Base-by-base conservation (phyloP, 2,888 invertebrate genomes). In the Caenorhabditis wallacei region DNA sequence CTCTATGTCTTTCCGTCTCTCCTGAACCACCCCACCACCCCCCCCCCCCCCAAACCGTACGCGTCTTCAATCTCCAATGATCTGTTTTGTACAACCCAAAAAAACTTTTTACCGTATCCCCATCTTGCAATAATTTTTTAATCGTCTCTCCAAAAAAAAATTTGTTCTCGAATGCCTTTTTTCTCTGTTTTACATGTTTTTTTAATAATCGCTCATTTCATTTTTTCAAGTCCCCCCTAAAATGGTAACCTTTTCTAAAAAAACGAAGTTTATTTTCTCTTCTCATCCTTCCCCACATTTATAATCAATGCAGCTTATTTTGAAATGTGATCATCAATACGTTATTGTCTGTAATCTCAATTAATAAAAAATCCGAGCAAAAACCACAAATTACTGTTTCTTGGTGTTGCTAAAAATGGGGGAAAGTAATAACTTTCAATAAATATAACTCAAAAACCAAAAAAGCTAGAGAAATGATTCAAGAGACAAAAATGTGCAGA, bases 1-100 rank as follows among this genome's bases (percentile, higher is more conserved):
- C 54, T 56, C 35, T 59, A 16, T 11, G 59, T 59, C 59, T 59
- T 59, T 59, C 59, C 59, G 59, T 59, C 59, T 59, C 59, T n/a
- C n/a, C 26, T 57, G 57, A 57, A 57, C 35, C 8, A 35, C 54
- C 24, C 57, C 35, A 4, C 26, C 35, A 35, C 30, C 8, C 30
- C 3, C 3, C 30, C 30, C 3, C 30, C 30, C 30, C 30, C 30
- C 30, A 30, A 30, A 30, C 30, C 30, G 16, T 40, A 40, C 59
- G 59, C 59, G 59, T 59, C 46, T n/a, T n/a, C 22, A 59, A 22
- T 59, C 40, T 16, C 40, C 18, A 40, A 59, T 59, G 59, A 59
- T 59, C 59, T 57, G 57, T 57, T 57, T 22, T n/a, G 7, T 35
- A 30, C n/a, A n/a, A 2, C 46, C 24, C 56, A 22, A 54, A 54